A percentile compares a stretch with the other conserved stretches of the same genome.
These are phyloP conservation scores for Menidia beryllina DNA, from an alignment of 2,113 vertebrate genomes.

Conservation along the genomic window DNA sequence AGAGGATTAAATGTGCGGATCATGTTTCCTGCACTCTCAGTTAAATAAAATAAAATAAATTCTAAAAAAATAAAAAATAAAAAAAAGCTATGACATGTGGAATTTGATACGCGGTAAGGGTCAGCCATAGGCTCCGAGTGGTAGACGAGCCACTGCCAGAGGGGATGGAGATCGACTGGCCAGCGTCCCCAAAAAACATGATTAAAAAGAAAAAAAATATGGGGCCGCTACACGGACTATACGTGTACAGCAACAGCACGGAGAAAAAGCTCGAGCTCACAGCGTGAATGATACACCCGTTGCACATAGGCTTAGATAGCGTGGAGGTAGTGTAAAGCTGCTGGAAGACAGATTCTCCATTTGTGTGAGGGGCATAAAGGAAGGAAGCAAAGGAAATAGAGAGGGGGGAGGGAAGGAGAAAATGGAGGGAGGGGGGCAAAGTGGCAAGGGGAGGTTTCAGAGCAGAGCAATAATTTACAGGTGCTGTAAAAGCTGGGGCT, in stretches of 20 bases:
- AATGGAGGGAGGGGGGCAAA: background rate
- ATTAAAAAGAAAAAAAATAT: slow-evolving; percentile 6
- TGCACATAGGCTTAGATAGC: slow-evolving; percentile 4
- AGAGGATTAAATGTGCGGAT: slow-evolving; percentile 61
- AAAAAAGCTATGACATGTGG: slow-evolving; percentile 67
- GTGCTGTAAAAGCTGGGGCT: slow-evolving; percentile 65
- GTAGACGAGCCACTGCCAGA: slow-evolving; percentile 48
- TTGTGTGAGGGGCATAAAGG: slow-evolving; percentile 25
- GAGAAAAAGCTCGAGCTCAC: slow-evolving; percentile 41
- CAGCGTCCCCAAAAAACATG: slow-evolving; percentile 26
- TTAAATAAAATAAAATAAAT: slow-evolving; percentile 46
- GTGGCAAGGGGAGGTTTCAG: slow-evolving; percentile 11
- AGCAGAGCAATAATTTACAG: slow-evolving; percentile 62
- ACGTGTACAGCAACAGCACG: slow-evolving; percentile 25
- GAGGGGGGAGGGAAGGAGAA: slow-evolving; percentile 50
- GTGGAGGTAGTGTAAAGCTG: slow-evolving; percentile 13
- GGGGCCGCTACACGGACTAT: slow-evolving; percentile 1
- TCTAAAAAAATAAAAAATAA: slow-evolving; percentile 47
- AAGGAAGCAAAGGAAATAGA: slow-evolving; percentile 45
- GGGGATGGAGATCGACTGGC: slow-evolving; percentile 36
- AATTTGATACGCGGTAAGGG: slow-evolving; percentile 70
- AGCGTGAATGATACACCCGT: slow-evolving; percentile 25
- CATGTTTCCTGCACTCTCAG: slow-evolving; percentile 57
- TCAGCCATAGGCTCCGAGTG: slow-evolving; percentile 58
- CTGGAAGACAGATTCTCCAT: slow-evolving; percentile 30